Conservation (phyloP, 2,797 vertebrate species). For the Tokudaia muenninki region DNA sequence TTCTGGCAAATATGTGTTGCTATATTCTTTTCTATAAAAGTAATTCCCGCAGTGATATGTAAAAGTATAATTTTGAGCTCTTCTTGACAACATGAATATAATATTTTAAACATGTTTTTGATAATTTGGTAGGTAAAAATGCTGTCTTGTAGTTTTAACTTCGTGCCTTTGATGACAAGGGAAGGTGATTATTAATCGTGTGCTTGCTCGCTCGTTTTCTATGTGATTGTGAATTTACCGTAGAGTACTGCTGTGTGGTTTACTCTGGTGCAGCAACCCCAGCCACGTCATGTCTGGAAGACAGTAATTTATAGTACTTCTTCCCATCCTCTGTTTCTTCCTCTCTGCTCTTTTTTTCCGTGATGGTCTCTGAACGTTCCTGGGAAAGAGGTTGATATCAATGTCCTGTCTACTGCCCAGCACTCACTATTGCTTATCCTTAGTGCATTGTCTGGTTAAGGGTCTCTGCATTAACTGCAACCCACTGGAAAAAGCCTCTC, state of each 20-base stretch:
- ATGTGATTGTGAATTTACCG: conserved; percentile 19
- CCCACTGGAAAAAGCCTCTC: not conserved
- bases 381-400: not conserved
- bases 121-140: conserved; percentile 42
- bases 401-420: not conserved
- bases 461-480: not conserved
- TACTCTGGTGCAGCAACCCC: not conserved
- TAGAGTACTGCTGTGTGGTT: not conserved
- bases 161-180: not conserved
- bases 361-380: not conserved
- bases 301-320: not conserved
- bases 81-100: conserved; percentile 16
- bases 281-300: not conserved
- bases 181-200: not conserved
- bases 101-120: conserved; percentile 17
- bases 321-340: not conserved
- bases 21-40: conserved; percentile 16
- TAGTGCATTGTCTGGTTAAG: not conserved
- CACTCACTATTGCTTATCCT: not conserved
- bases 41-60: not conserved
- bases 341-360: not conserved
- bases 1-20: conserved; percentile 18
- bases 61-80: conserved; percentile 24
- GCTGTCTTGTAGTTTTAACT: conserved; percentile 2
- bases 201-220: not conserved